A percentile compares a stretch with the other conserved stretches of the same genome.
phyloP scores from a whole-genome alignment of 1,140 invertebrate genomes.

The Pararge aegeria region DNA sequence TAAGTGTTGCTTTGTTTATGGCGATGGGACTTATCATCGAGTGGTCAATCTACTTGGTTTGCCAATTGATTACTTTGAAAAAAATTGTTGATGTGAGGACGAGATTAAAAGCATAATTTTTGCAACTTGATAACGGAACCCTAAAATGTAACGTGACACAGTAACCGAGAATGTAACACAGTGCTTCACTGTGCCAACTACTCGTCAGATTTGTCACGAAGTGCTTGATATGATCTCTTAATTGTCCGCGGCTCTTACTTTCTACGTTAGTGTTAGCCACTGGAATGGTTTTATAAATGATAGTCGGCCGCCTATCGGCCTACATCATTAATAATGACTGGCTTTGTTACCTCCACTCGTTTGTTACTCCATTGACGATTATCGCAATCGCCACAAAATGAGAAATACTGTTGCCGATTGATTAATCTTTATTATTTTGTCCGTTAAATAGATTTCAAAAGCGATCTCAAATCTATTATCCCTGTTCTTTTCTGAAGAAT shows the following conservation, averaged over 20 bases:
- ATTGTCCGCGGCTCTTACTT: slow-evolving; percentile 31
- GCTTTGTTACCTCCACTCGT: too few relatives aligned
- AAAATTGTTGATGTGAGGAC: too few relatives aligned
- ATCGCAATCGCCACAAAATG: slow-evolving; percentile 6
- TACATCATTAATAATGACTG: slow-evolving; percentile 20
- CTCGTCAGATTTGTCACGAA: slow-evolving; percentile 36
- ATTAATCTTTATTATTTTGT: slow-evolving; percentile 1
- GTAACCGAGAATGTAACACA: slow-evolving; percentile 9
- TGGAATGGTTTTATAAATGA: slow-evolving; percentile 22
- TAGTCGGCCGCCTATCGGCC: slow-evolving; percentile 10
- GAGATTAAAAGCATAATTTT: too few relatives aligned
- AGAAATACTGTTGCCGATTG: slow-evolving; percentile 3
- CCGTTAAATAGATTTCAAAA: background rate
- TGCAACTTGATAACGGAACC: too few relatives aligned
- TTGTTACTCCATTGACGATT: slow-evolving; percentile 6
- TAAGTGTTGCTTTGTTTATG: too few relatives aligned
- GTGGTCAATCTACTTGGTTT: too few relatives aligned
- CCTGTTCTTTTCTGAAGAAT: too few relatives aligned
- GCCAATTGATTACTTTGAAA: too few relatives aligned
- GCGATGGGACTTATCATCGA: too few relatives aligned
- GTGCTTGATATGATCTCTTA: slow-evolving; percentile 33
- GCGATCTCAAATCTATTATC: background rate
- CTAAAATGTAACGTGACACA: slow-evolving; percentile 10
- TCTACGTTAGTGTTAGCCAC: slow-evolving; percentile 24
- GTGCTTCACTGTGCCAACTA: slow-evolving; percentile 7